phyloP scores from a whole-genome alignment of 2,113 vertebrate species.

The Callorhinus ursinus region DNA sequence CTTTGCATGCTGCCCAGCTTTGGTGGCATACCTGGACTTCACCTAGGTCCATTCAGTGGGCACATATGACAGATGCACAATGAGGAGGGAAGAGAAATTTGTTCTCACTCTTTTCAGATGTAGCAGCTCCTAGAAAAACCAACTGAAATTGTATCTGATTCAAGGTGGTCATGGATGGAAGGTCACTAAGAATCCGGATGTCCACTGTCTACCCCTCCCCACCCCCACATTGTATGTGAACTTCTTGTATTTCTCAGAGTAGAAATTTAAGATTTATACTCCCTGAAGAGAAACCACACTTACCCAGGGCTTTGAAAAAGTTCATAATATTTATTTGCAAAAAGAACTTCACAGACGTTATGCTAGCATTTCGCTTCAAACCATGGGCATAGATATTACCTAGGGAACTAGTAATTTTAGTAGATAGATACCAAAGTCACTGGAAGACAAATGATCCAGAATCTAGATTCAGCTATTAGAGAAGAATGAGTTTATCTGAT shows the following conservation, averaged over 20 bases:
- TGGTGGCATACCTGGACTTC: background rate
- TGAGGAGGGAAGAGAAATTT: background rate
- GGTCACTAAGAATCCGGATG: background rate
- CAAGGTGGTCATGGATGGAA: background rate
- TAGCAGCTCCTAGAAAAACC: background rate
- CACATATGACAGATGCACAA: background rate
- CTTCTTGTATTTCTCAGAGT: background rate
- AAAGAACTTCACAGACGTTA: constrained; percentile 44
- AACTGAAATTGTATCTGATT: background rate
- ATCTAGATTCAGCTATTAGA: constrained; percentile 35
- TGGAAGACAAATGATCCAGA: constrained; percentile 30
- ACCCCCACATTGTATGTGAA: background rate
- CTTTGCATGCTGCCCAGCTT: background rate
- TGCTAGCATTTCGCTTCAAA: constrained; percentile 20
- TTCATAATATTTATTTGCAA: background rate
- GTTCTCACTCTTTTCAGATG: background rate
- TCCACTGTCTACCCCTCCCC: background rate
- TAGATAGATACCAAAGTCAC: constrained; percentile 33
- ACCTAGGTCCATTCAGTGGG: background rate
- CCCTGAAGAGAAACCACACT: background rate
- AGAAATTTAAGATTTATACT: constrained; percentile 5
- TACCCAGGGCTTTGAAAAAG: background rate
- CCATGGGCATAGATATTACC: background rate
- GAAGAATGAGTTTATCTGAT: constrained; percentile 51
- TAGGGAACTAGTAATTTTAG: constrained; percentile 7